Base-by-base conservation (phyloP, 2,113 vertebrate species). In the Larimichthys polyactis region DNA sequence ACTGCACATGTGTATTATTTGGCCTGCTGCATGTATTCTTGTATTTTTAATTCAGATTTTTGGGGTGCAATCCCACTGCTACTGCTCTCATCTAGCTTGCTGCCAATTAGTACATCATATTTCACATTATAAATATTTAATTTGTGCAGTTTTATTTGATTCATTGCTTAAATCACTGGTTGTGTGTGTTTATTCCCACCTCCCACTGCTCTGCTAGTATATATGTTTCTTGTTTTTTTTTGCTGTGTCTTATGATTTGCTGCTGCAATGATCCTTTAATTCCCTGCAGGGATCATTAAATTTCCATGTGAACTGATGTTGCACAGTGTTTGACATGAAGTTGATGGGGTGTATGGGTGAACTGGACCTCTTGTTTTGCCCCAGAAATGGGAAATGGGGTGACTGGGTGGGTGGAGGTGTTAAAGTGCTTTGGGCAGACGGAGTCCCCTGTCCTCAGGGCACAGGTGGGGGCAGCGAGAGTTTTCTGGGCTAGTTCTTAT, bases 401-500 rank as follows among this genome's bases (percentile, higher is more conserved):
- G 55, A 49, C 3, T 4, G 60, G 14, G 11, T 16, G 48, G 32
- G 78, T 48, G 46, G 80, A 77, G 68, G 84, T 87, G 87, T 76
- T 62, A 68, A 75, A 82, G 88, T 60, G 58, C 52, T 79, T 11
- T 10, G 73, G 79, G 69, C 22, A 29, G 44, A 71, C 76, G 10
- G 49, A 71, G 70, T 82, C 83, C 90, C 82, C 71, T 76, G 76
- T 81, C 81, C 67, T 20, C n/a, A 15, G 78, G 78, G 57, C 60
- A 44, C 29, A 57, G 78, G 49, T 78, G 55, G 83, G 51, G 65
- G 70, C 51, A 60, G 32, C 49, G 59, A 79, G 73, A 14, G 82
- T 79, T 89, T 40, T 77, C 67, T 81, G 67, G 40, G 59, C 64
- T 52, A 54, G 70, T 82, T 86, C 87, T 89, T 75, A 46, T 87